Conservation (phyloP, 1,140 invertebrate genomes). For the Drosophila ambigua region DNA sequence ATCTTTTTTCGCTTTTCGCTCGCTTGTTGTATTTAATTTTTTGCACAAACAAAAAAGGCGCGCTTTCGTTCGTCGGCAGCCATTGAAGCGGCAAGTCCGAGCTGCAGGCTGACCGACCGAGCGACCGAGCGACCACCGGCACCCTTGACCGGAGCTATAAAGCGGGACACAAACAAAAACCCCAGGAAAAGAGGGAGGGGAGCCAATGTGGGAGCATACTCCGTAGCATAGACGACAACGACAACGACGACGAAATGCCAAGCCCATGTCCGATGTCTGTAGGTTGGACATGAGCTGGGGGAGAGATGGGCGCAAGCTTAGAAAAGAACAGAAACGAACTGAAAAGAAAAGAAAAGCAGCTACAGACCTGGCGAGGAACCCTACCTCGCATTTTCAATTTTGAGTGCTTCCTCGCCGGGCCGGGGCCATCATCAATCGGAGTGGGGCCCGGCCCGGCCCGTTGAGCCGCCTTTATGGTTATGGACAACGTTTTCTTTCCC, state of each 20-base stretch:
- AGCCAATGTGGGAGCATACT: conserved; percentile 2
- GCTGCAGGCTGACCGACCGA: conserved; percentile 66
- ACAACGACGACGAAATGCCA: conserved; percentile 59
- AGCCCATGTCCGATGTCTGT: conserved; percentile 42
- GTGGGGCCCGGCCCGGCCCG: conserved; percentile 32
- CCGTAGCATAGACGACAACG: conserved; percentile 43
- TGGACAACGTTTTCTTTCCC: conserved; percentile 46
- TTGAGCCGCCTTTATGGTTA: conserved; percentile 75
- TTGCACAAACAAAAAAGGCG: conserved; percentile 71
- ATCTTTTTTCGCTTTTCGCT: conserved; percentile 52
- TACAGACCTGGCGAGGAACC: not conserved
- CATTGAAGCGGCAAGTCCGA: conserved; percentile 78
- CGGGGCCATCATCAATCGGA: conserved; percentile 66
- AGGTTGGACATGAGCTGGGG: conserved; percentile 18
- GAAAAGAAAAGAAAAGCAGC: conserved; percentile 3
- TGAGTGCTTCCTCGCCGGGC: conserved; percentile 52
- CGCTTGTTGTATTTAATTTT: conserved; percentile 25
- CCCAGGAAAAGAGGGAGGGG: not conserved
- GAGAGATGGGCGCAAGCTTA: conserved; percentile 3
- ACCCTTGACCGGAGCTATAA: conserved; percentile 80
- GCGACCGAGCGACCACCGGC: conserved; percentile 55
- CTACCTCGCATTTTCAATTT: conserved; percentile 58
- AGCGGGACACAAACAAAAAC: conserved; percentile 32
- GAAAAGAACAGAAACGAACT: conserved; percentile 1
- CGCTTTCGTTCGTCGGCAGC: conserved; percentile 75